Conservation (phyloP, 2,888 invertebrate genomes). For the Falcaria lacertinaria region DNA sequence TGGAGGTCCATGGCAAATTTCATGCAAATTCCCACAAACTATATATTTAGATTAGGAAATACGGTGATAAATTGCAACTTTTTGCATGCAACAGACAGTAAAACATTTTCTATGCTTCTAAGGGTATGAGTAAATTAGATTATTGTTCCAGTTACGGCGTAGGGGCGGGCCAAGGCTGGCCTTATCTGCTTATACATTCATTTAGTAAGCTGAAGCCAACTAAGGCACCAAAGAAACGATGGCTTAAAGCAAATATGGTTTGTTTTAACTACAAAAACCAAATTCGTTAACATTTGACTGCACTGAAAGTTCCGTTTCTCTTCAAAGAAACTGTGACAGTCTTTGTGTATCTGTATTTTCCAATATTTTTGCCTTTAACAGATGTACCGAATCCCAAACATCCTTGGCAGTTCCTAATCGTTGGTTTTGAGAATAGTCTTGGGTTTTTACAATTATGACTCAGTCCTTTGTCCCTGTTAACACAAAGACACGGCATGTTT, state of each 20-base stretch:
- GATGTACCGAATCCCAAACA: not conserved
- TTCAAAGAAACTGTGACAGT: too few relatives aligned
- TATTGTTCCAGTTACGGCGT: slow-evolving; percentile 40
- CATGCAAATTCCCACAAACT: too few relatives aligned
- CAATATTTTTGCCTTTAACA: not conserved
- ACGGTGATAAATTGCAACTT: too few relatives aligned
- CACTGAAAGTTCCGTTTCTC: too few relatives aligned
- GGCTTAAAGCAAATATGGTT: not conserved
- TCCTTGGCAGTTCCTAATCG: not conserved
- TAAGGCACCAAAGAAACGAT: slow-evolving; percentile 14
- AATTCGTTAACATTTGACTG: too few relatives aligned
- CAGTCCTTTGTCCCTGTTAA: slow-evolving; percentile 1
- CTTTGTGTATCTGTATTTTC: too few relatives aligned
- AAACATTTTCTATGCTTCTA: slow-evolving; percentile 35
- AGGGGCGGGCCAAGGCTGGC: slow-evolving; percentile 49
- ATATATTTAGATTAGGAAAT: too few relatives aligned
- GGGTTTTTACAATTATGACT: slow-evolving; percentile 1
- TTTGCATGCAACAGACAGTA: slow-evolving; percentile 18
- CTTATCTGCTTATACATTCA: slow-evolving; percentile 28
- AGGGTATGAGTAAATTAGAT: slow-evolving; percentile 48
- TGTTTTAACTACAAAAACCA: not conserved
- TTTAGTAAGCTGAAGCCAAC: slow-evolving; percentile 39
- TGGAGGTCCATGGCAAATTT: too few relatives aligned
- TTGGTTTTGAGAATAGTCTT: not conserved
- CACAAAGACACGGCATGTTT: not conserved